Percentiles rank a stretch among this genome's conserved stretches.
These are phyloP conservation scores for Hippopotamyrus pictus DNA, from an alignment of 2,797 vertebrate species.

Conservation along the genomic window DNA sequence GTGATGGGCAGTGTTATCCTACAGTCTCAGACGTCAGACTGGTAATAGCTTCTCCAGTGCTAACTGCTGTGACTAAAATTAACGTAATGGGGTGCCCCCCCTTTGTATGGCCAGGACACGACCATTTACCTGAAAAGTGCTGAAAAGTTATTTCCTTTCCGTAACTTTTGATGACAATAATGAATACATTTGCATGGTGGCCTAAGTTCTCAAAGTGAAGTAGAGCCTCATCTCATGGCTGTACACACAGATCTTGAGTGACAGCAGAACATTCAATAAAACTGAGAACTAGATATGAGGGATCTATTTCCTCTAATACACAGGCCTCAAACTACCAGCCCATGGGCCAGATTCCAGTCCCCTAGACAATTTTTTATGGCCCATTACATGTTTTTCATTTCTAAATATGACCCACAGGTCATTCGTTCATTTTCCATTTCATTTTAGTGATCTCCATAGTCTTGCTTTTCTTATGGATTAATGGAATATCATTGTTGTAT, in stretches of 20 bases:
- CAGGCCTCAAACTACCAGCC: not conserved
- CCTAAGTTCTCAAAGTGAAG: not conserved
- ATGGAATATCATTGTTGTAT: not conserved
- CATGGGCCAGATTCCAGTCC: not conserved
- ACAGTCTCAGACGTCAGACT: slow-evolving; percentile 30
- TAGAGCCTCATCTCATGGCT: not conserved
- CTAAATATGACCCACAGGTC: not conserved
- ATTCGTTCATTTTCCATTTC: not conserved
- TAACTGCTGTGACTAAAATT: slow-evolving; percentile 31
- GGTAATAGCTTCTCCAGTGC: slow-evolving; percentile 40
- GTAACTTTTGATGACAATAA: not conserved
- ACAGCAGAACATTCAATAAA: not conserved
- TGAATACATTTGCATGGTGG: not conserved
- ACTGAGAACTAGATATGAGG: not conserved
- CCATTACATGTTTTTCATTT: not conserved
- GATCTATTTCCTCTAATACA: not conserved
- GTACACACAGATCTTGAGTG: not conserved
- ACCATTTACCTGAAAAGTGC: not conserved
- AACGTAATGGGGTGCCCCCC: slow-evolving; percentile 29
- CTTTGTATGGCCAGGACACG: not conserved
- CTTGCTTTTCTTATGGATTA: not conserved
- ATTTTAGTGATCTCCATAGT: not conserved
- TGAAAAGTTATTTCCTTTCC: slow-evolving; percentile 15
- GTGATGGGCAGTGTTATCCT: slow-evolving; percentile 24
- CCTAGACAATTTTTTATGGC: not conserved